Evolutionary conservation across 2,113 vertebrate genomes (phyloP).

Genomic region (Pseudorectes ferrugineus): DNA sequence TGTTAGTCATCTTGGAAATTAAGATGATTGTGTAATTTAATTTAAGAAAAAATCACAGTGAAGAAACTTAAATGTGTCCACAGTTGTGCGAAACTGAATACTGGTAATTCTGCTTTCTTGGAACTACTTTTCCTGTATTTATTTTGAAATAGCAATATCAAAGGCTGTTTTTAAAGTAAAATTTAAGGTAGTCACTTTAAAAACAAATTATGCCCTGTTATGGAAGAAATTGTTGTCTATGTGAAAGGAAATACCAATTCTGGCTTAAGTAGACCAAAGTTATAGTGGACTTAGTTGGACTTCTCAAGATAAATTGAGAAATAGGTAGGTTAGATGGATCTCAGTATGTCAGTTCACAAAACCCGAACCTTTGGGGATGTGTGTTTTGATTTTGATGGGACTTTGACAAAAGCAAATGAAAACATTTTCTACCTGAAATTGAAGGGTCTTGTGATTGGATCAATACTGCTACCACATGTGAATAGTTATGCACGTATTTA

Average conservation of each 20-base stretch:
- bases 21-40: background rate
- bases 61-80: background rate
- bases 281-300: background rate
- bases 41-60: background rate
- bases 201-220: background rate
- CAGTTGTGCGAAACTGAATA: background rate
- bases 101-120: background rate
- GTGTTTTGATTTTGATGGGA: background rate
- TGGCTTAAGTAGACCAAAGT: background rate
- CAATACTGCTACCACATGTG: accelerated
- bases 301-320: background rate
- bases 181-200: background rate
- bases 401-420: background rate
- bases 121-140: background rate
- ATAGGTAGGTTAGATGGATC: background rate
- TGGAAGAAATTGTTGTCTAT: background rate
- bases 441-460: background rate
- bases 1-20: background rate
- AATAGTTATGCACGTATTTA: background rate
- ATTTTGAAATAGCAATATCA: background rate
- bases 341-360: background rate
- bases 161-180: background rate
- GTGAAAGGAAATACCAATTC: background rate
- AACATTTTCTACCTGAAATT: background rate
- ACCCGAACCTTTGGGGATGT: background rate